Base-by-base conservation (phyloP, 2,888 invertebrate species). In the Marronus borbonicus region DNA sequence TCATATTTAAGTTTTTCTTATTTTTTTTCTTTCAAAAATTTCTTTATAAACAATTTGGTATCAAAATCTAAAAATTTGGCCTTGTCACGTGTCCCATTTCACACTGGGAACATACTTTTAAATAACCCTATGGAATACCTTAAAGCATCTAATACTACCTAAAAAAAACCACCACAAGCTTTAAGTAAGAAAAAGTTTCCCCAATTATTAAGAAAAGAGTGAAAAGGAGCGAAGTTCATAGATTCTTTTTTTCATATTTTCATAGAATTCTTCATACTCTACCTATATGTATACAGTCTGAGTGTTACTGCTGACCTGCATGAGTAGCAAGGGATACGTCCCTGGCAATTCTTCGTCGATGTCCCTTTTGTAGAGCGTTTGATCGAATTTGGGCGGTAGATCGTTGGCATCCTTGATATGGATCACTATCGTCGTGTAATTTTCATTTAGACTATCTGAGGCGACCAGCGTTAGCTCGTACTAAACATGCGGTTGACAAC, bases 391-490 rank as follows among this genome's bases (percentile, higher is more conserved):
- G 44, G 97, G 97, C 76, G 97, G 95, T 85, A 97, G 92, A 90
- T 97, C 97, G 90, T 97, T 97, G 86, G 95, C 94, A 89, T 97
- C 96, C 84, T 94, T 93, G 84, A 96, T 92, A 87, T 93, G 92
- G 85, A 97, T 94, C 85, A 95, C 92, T 83, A 97, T 94, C 80
- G 92, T 93, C 83, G 96, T 96, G 85, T 93, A 93, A 91, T 95
- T 96, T 90, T 97, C 97, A 91, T 96, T 96, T 89, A 95, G 92
- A 88, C 96, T 96, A 90, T 96, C 95, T 82, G 97, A 96, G 80
- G 96, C 96, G 88, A 96, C 96, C 92, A 96, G 92, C 88, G 95
- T 94, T 90, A 96, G 91, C 90, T 95, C 95, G 91, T 96, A 96
- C 94, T 96, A 92, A 87, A 90, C 83, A 86, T 88, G 85, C 83